Base-by-base conservation (phyloP, 2,888 invertebrate genomes). In the Halictus quadricinctus region DNA sequence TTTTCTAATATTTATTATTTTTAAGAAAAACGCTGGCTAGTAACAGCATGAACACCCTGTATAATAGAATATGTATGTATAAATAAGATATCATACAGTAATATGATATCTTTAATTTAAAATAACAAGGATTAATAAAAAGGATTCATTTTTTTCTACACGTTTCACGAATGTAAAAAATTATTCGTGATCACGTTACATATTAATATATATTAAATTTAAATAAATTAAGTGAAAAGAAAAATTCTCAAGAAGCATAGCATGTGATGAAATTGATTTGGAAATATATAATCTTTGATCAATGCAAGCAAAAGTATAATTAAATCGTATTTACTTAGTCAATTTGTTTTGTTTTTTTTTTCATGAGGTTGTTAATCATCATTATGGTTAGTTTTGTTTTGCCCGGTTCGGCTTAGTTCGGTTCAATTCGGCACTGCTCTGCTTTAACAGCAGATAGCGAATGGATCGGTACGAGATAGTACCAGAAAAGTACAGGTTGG, bases 341-440 rank as follows among this genome's bases (percentile, higher is more conserved):
- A 41, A 25, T 54, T 46, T 10, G 15, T 58, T 76, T 13, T 29
- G 64, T 0, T 15, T 4, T 21, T 15, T 4, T 21, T 13, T 72
- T 66, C n/a, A 36, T 43, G 29, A 72, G 43, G 70, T 3, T 70
- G 41, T 72, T 81, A 76, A 58, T 41, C 48, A 46, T 48, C 48
- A 15, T 7, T 46, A 25, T 15, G 7, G 13, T 64, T 66, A 64
- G 21, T 43, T 72, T 41, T 69, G 29, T 83, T 76, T 78, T 43
- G 15, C 15, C 50, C n/a, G 25, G 83, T 83, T 84, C 83, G 77
- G 84, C 70, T 83, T 3, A 29, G 69, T 48, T 85, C 79, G 84
- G 73, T 84, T 85, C 43, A 46, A 80, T 80, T 84, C 84, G 83
- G 83, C 29, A 69, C 8, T 73, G 58, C 25, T 48, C 48, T 64